Evolutionary conservation across 2,888 invertebrate species (phyloP).

Genomic region (Allolobophora icterica): DNA sequence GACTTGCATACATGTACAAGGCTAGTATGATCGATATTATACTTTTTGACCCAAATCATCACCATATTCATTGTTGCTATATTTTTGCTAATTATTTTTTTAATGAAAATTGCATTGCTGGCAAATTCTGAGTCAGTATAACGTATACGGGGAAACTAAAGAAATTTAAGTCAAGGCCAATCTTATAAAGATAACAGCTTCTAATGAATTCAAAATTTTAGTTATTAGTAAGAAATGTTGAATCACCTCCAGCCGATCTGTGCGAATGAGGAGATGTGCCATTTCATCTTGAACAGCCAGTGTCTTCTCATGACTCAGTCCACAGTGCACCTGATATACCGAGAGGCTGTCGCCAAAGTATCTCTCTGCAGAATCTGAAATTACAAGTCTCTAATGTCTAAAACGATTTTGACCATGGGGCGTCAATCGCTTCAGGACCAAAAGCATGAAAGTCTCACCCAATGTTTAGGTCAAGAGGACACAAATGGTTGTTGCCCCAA

Average conservation of each 20-base stretch:
- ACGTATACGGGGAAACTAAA: not conserved
- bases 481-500: no score
- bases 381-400: not conserved
- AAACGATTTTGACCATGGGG: not conserved
- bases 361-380: constrained; percentile 61
- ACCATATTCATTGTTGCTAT: not conserved
- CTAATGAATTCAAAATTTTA: not conserved
- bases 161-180: not conserved
- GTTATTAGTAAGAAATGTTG: not conserved
- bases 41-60: no score
- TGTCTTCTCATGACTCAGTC: constrained; percentile 60
- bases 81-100: no score
- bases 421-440: not conserved
- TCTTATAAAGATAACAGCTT: no score
- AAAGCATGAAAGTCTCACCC: no score
- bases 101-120: not conserved
- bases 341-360: constrained; percentile 61
- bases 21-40: not conserved
- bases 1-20: no score
- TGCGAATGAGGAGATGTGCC: constrained; percentile 59
- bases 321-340: constrained; percentile 57
- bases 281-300: constrained; percentile 61
- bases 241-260: constrained; percentile 56
- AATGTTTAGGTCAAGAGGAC: no score
- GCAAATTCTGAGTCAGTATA: not conserved